Conservation (phyloP, 2,113 vertebrate genomes). For the Theristicus caerulescens region DNA sequence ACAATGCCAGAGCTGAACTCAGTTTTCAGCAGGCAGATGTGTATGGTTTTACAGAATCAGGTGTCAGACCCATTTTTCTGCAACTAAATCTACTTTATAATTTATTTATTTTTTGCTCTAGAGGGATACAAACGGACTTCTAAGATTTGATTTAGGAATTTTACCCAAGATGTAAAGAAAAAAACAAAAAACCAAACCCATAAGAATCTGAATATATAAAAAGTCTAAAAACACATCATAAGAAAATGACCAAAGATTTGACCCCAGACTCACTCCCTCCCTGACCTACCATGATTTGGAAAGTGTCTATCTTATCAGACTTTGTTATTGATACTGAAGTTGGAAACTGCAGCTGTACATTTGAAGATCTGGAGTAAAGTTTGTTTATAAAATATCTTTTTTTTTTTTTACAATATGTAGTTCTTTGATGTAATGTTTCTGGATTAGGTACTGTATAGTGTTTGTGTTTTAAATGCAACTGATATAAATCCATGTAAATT, state of each 20-base stretch:
- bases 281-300: neutral
- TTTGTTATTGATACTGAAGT: neutral
- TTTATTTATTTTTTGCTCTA: constrained; percentile 16
- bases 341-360: neutral
- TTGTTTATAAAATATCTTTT: neutral
- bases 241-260: neutral
- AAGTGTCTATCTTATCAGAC: neutral
- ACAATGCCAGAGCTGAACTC: neutral
- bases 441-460: neutral
- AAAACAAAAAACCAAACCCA: fast-evolving
- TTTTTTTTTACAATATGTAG: neutral
- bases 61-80: neutral
- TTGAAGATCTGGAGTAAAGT: neutral
- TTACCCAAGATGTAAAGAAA: neutral
- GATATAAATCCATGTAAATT: neutral
- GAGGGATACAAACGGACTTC: neutral
- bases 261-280: neutral
- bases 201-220: neutral
- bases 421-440: constrained; percentile 8
- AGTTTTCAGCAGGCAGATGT: neutral
- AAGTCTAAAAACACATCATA: neutral
- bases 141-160: neutral
- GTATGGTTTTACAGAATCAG: neutral
- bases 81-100: neutral
- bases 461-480: neutral